These are phyloP conservation scores for Parazoanthus atlanticus DNA, from an alignment of 92 coral and sea anemone species.

Conservation along the genomic window DNA sequence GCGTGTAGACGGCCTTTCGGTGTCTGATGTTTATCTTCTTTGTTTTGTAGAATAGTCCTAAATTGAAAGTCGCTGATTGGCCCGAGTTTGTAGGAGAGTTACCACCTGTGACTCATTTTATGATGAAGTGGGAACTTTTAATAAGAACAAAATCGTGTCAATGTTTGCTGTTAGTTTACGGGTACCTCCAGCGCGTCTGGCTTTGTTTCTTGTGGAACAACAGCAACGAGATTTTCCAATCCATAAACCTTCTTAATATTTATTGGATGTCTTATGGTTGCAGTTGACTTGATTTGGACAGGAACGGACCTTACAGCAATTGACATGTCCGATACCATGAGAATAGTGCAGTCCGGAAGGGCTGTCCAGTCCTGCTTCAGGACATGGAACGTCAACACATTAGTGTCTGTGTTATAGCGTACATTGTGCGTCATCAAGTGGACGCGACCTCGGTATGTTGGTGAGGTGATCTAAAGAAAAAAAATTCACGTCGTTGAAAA, in stretches of 20 bases:
- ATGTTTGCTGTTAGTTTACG: not conserved
- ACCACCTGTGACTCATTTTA: no score
- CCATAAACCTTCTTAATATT: conserved; percentile 3
- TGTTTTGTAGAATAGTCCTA: no score
- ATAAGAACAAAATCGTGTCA: no score
- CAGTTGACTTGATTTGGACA: not conserved
- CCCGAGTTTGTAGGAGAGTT: no score
- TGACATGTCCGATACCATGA: not conserved
- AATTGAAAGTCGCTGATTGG: no score
- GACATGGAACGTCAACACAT: not conserved
- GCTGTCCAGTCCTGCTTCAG: not conserved
- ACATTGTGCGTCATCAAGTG: not conserved
- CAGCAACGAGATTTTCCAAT: not conserved
- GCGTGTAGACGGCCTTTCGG: no score
- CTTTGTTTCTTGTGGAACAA: not conserved
- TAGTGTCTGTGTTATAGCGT: not conserved
- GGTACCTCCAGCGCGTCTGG: not conserved
- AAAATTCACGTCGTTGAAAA: not conserved
- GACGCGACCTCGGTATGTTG: not conserved
- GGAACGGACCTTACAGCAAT: not conserved
- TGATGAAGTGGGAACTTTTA: no score
- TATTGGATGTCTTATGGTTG: not conserved
- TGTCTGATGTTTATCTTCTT: no score
- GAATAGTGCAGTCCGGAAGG: not conserved
- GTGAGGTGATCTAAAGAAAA: not conserved